Percentiles rank a stretch among this genome's conserved stretches.
Evolutionary conservation across 2,888 invertebrate genomes (phyloP).

Genomic region (Sussaba pulchella): DNA sequence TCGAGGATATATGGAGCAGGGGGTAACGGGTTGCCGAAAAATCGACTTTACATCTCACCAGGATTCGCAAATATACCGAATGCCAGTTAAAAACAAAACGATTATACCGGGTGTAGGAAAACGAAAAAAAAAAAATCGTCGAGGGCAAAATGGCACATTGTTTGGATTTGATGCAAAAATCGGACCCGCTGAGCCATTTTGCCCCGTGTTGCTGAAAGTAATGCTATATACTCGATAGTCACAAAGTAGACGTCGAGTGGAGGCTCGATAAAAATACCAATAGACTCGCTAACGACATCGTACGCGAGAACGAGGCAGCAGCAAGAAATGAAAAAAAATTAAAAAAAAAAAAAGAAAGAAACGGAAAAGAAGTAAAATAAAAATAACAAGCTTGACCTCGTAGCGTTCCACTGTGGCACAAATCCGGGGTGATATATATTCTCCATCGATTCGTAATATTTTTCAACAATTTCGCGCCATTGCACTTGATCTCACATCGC

Average conservation of each 20-base stretch:
- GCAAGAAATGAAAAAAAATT: background rate
- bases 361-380: no score
- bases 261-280: constrained; percentile 16
- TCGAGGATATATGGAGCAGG: no score
- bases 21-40: no score
- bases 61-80: no score
- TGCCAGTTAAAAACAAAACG: no score
- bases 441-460: constrained; percentile 3
- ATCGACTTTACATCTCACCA: no score
- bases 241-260: background rate
- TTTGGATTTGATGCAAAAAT: no score
- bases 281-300: constrained; percentile 34
- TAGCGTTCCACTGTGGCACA: background rate
- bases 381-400: constrained; percentile 24
- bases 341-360: constrained; percentile 4
- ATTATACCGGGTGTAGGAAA: no score
- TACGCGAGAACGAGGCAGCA: constrained; percentile 4
- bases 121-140: no score
- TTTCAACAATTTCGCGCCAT: background rate
- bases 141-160: no score
- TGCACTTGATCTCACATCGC: background rate
- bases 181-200: background rate
- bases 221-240: background rate
- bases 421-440: constrained; percentile 12
- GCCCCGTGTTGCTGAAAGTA: background rate